Percentiles rank a stretch among this genome's conserved stretches.
These are phyloP conservation scores for Spisula subtruncata DNA, from an alignment of 2,888 invertebrate genomes.

Conservation along the genomic window DNA sequence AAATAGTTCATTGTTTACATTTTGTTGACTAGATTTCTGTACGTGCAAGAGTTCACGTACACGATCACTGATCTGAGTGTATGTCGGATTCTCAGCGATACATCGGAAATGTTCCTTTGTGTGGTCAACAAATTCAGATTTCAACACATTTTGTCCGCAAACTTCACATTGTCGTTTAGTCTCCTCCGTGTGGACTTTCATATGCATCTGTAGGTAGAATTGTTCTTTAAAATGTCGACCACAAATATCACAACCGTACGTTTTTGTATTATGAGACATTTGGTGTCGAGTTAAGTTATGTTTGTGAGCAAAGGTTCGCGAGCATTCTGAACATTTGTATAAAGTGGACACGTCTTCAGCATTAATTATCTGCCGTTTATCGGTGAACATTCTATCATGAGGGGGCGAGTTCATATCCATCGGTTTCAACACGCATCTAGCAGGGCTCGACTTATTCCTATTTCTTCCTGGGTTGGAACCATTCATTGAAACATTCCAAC, in stretches of 20 bases:
- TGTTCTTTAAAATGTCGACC: slow-evolving; percentile 55
- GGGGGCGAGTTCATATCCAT: slow-evolving; percentile 7
- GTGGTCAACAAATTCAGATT: slow-evolving; percentile 52
- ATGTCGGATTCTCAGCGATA: slow-evolving; percentile 61
- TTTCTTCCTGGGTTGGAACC: not conserved
- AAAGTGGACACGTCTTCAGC: slow-evolving; percentile 34
- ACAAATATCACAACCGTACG: slow-evolving; percentile 53
- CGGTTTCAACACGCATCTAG: not conserved
- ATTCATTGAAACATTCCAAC: not conserved
- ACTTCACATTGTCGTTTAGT: slow-evolving; percentile 55
- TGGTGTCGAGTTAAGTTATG: slow-evolving; percentile 66
- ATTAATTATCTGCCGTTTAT: not conserved
- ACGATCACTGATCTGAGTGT: slow-evolving; percentile 58
- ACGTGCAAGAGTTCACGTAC: slow-evolving; percentile 61
- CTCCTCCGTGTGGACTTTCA: slow-evolving; percentile 56
- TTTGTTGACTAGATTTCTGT: slow-evolving; percentile 27
- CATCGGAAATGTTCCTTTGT: slow-evolving; percentile 52
- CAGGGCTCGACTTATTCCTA: not conserved
- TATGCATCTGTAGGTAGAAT: slow-evolving; percentile 69
- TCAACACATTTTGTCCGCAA: slow-evolving; percentile 55
- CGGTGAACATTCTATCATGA: not conserved
- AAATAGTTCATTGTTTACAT: not conserved
- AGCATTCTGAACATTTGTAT: slow-evolving; percentile 54
- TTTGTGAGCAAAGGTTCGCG: slow-evolving; percentile 50
- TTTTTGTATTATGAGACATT: slow-evolving; percentile 63